These are phyloP conservation scores for Dermolepida albohirtum DNA, from an alignment of 2,888 invertebrate genomes.

Conservation along the genomic window DNA sequence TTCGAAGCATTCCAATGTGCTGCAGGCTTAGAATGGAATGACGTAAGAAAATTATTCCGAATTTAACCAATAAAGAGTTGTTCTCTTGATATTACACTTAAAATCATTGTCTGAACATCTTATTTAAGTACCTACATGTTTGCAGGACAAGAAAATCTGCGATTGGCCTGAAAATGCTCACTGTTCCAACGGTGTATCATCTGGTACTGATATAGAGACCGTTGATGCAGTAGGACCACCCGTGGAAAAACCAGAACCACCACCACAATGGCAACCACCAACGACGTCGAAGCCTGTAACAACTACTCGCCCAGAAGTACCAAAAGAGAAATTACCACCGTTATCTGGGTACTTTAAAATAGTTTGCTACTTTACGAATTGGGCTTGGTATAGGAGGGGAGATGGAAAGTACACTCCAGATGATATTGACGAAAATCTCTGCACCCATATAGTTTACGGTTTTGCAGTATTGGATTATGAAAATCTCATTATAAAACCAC, in stretches of 20 bases:
- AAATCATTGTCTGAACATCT: not conserved
- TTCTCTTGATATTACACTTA: constrained; percentile 9
- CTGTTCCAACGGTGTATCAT: constrained; percentile 62
- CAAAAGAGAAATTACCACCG: constrained; percentile 66
- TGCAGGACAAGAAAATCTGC: constrained; percentile 72
- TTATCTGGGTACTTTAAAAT: constrained; percentile 80
- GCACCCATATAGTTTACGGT: constrained; percentile 93
- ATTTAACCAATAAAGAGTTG: not conserved
- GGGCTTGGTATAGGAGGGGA: constrained; percentile 92
- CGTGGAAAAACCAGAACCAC: constrained; percentile 25
- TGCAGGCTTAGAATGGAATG: constrained; percentile 80
- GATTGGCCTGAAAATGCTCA: constrained; percentile 79
- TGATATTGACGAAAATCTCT: constrained; percentile 86
- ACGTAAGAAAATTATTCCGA: constrained; percentile 64
- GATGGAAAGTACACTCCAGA: constrained; percentile 86
- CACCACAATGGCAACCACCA: constrained; percentile 42
- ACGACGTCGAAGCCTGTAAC: constrained; percentile 54
- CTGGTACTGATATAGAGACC: constrained; percentile 38
- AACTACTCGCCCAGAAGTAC: constrained; percentile 60
- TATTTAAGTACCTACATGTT: not conserved
- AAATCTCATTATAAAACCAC: constrained; percentile 81
- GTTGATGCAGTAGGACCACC: constrained; percentile 40
- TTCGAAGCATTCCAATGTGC: constrained; percentile 79
- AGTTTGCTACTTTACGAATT: constrained; percentile 93
- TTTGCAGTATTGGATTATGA: constrained; percentile 91